A percentile compares a stretch with the other conserved stretches of the same genome.
These are phyloP conservation scores for Sander vitreus DNA, from an alignment of 2,113 vertebrate genomes.

Conservation along the genomic window DNA sequence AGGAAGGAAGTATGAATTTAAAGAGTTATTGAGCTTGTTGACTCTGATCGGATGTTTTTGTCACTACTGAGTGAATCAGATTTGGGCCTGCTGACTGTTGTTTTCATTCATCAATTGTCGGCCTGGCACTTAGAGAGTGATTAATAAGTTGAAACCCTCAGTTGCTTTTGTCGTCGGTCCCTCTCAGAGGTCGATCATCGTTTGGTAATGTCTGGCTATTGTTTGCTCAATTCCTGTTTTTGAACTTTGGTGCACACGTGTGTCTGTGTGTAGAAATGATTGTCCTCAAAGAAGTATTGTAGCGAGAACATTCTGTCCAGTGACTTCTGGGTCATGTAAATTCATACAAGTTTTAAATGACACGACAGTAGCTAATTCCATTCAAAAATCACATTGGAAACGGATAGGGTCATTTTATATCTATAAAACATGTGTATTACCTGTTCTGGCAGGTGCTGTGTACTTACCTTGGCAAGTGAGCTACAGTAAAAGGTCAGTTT, in stretches of 20 bases:
- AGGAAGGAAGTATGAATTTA: constrained; percentile 53
- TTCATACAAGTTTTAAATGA: too few species aligned
- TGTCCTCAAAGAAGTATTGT: background rate
- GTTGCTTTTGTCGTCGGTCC: background rate
- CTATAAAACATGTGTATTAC: too few species aligned
- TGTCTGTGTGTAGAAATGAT: background rate
- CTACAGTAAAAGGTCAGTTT: constrained; percentile 31
- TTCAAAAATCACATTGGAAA: too few species aligned
- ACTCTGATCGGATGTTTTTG: constrained; percentile 52
- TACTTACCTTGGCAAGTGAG: background rate
- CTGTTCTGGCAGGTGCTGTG: background rate
- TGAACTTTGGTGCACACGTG: constrained; percentile 1
- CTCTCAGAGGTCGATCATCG: constrained; percentile 17
- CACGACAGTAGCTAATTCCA: too few species aligned
- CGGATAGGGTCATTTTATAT: too few species aligned
- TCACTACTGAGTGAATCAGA: constrained; percentile 32
- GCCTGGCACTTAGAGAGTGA: constrained; percentile 4
- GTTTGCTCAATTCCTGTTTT: constrained; percentile 72
- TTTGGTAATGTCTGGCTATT: constrained; percentile 48
- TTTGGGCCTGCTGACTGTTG: background rate
- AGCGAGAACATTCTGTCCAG: background rate
- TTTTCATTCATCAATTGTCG: constrained; percentile 25
- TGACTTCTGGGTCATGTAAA: background rate
- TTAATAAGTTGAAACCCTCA: constrained; percentile 10
- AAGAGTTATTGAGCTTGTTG: constrained; percentile 11